Evolutionary conservation across 2,888 invertebrate species (phyloP), one percentile per base, ranked within the genome.

Genomic region (Callimorpha dominula): DNA sequence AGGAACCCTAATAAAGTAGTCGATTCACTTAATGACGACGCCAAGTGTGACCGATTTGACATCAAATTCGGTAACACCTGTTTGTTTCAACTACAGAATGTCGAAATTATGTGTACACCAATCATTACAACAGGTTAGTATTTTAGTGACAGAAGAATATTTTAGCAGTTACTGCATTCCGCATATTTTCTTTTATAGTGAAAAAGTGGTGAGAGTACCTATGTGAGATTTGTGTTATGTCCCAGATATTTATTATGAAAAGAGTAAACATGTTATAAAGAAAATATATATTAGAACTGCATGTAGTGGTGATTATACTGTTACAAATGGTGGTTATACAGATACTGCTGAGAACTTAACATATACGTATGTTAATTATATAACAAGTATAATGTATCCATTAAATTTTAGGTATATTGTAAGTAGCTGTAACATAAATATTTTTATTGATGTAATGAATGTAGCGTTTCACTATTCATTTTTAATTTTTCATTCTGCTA

Each of bases 1-100:
- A 68, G 78, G 90, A 89, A 88, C 90, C 87, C 90, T 81, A 88
- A 87, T 87, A 88, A 87, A 88, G 87, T 85, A 88, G 89, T 88
- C 80, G 73, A 87, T 87, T 86, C 87, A 87, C 86, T 88, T 87
- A 82, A 82, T 74, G 81, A 81, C 84, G 75, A 74, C 80, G 82
- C 80, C 79, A 83, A 88, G 87, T 90, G 90, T 88, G 89, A 88
- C 90, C 87, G 89, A 91, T 91, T 90, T 88, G 90, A 91, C 90
- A 87, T 88, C 83, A 60, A 86, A 87, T 86, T 80, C 86, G 76
- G 75, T 82, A 89, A 91, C 93, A 94, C 93, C 94, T 93, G 86
- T 90, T 89, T 90, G 90, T 91, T 91, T 90, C 88, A 88, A 83
- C 74, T 77, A 72, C 78, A 78, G 9, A 6, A 46, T 81, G 83